Evolutionary conservation across 1,140 invertebrate genomes (phyloP), one percentile per base, ranked within the genome.

Genomic region (Eumaeus atala): DNA sequence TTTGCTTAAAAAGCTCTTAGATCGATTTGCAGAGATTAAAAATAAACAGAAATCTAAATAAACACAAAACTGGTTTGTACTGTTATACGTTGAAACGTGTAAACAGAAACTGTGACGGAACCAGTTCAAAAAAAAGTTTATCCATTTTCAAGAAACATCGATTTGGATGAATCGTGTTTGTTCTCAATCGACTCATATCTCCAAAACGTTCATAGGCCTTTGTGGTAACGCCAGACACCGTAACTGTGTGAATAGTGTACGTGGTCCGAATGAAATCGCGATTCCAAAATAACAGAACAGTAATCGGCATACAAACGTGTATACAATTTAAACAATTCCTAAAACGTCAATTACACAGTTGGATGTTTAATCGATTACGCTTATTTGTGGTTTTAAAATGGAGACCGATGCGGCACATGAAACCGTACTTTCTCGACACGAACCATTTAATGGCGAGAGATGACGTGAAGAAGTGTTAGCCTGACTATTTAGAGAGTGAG

Each of bases 241-340:
- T 77, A 74, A 63, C 81, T 81, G 80, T 82, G 77, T 78, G 79
- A 84, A 84, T 81, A 67, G 70, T 60, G 70, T 67, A 83, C 83
- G 83, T 83, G 83, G 55, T 77, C 73, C 68, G 79, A 83, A 86
- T 86, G 70, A 63, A 55, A 66, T 71, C 60, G 69, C 64, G 56
- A 65, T 69, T 66, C 72, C 77, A 77, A 75, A 79, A 69, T 78
- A 79, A 73, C 67, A 67, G 67, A 70, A 56, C 36, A 18, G 16
- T 10, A 34, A 33, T 14, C 48, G 33, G 48, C 12, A 9, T 49
- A 34, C 17, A 28, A 48, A 21, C 21, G 11, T 8, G 48, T 28
- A 9, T 16, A 42, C 37, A 14, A 40, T n/a, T 40, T 14, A 11
- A n/a, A 11, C 10, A 14, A 40, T 40, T 40, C 4, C 10, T 4